phyloP scores from a whole-genome alignment of 2,797 vertebrate genomes.

The Sebastes oblongus region DNA sequence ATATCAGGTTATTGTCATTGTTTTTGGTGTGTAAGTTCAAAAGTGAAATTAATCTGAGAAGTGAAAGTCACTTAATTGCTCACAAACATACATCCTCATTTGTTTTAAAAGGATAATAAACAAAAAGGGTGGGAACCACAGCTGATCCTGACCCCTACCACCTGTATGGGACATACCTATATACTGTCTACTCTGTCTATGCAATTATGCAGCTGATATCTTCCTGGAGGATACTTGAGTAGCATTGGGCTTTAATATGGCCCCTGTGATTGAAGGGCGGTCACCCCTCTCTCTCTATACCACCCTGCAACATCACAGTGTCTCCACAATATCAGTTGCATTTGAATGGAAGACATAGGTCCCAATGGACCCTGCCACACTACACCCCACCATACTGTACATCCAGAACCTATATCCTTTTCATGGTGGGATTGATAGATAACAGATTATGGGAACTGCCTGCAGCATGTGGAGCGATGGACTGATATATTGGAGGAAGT shows the following conservation, averaged over 20 bases:
- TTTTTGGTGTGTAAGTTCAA: no score
- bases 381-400: not conserved
- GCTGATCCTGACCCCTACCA: not conserved
- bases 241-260: not conserved
- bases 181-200: no score
- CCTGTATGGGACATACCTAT: not conserved
- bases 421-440: not conserved
- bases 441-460: slow-evolving; percentile 8
- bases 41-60: not conserved
- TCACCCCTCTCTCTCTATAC: not conserved
- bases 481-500: not conserved
- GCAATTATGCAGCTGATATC: not conserved
- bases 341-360: slow-evolving; percentile 12
- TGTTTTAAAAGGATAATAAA: not conserved
- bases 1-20: no score
- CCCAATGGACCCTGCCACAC: not conserved
- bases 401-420: not conserved
- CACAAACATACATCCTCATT: not conserved
- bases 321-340: slow-evolving; percentile 11
- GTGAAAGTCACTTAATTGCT: not conserved
- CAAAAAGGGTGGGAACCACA: not conserved
- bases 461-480: slow-evolving; percentile 1
- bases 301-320: not conserved
- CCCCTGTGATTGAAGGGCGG: not conserved
- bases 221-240: not conserved